A percentile compares a stretch with the other conserved stretches of the same genome.
phyloP scores from a whole-genome alignment of 2,888 invertebrate species.

The Carpatolechia fugitivella region DNA sequence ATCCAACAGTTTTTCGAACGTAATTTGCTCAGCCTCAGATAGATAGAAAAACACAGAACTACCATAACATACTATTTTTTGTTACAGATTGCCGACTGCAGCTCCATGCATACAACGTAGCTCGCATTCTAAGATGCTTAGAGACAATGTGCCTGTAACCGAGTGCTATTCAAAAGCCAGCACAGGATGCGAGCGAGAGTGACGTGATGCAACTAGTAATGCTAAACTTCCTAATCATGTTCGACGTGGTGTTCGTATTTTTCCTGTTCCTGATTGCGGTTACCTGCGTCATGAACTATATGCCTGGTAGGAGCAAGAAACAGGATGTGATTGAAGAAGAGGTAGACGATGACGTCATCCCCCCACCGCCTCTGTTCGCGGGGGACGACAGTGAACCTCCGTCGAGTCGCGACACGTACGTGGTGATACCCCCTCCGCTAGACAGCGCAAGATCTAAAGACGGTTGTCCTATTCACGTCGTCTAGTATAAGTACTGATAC shows the following conservation, averaged over 20 bases:
- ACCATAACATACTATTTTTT: background rate
- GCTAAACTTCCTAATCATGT: conserved; percentile 92
- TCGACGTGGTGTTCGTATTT: conserved; percentile 92
- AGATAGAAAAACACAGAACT: background rate
- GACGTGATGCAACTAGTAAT: conserved; percentile 90
- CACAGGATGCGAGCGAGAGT: conserved; percentile 63
- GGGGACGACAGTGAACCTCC: conserved; percentile 51
- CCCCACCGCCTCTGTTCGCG: conserved; percentile 68
- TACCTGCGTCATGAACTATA: conserved; percentile 89
- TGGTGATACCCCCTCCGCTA: conserved; percentile 69
- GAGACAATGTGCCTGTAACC: background rate
- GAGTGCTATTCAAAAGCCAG: conserved; percentile 25
- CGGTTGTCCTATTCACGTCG: conserved; percentile 73
- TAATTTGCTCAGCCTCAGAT: no score
- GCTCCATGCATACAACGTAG: background rate
- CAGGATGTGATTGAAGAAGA: conserved; percentile 74
- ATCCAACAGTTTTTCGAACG: no score
- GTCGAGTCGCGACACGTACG: conserved; percentile 68
- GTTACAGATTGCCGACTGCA: background rate
- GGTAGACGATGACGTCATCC: conserved; percentile 72
- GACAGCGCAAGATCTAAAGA: conserved; percentile 61
- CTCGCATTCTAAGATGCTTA: background rate
- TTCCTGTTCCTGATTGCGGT: conserved; percentile 91
- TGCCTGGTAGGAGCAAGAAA: conserved; percentile 80
- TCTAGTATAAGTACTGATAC: conserved; percentile 70